phyloP scores from a whole-genome alignment of 2,797 vertebrate genomes.

The Toxotes lorentzi region DNA sequence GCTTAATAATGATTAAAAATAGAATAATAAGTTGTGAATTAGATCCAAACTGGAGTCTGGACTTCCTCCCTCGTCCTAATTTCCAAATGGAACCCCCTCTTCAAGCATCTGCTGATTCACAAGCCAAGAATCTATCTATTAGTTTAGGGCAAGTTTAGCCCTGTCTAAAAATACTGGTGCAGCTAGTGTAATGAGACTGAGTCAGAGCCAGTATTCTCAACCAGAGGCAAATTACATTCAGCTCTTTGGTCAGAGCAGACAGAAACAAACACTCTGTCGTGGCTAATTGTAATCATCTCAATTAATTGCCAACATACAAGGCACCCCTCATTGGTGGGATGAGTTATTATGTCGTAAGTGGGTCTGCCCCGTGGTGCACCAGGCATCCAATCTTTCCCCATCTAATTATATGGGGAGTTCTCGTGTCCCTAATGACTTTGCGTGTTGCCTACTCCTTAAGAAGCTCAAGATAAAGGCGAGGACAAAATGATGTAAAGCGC shows the following conservation, averaged over 20 bases:
- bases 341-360: conserved; percentile 77
- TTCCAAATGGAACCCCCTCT: conserved; percentile 47
- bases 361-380: conserved; percentile 74
- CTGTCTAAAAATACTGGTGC: conserved; percentile 55
- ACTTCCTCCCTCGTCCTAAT: conserved; percentile 33
- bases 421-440: conserved; percentile 81
- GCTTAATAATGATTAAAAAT: neutral
- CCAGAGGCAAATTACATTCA: conserved; percentile 55
- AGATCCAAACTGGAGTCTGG: conserved; percentile 6
- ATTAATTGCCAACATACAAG: conserved; percentile 72
- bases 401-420: conserved; percentile 81
- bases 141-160: conserved; percentile 48
- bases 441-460: conserved; percentile 79
- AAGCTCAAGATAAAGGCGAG: conserved; percentile 79
- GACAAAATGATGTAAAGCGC: conserved; percentile 82
- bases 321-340: conserved; percentile 70
- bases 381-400: conserved; percentile 75
- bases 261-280: conserved; percentile 60
- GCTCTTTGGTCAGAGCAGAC: conserved; percentile 67
- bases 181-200: conserved; percentile 55
- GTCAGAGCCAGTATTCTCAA: conserved; percentile 53
- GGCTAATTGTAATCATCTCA: conserved; percentile 76
- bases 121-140: conserved; percentile 54
- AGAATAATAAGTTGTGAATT: conserved; percentile 18
- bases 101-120: conserved; percentile 56